Base-by-base conservation (phyloP, 23 tunicate species). In the Styela plicata region DNA sequence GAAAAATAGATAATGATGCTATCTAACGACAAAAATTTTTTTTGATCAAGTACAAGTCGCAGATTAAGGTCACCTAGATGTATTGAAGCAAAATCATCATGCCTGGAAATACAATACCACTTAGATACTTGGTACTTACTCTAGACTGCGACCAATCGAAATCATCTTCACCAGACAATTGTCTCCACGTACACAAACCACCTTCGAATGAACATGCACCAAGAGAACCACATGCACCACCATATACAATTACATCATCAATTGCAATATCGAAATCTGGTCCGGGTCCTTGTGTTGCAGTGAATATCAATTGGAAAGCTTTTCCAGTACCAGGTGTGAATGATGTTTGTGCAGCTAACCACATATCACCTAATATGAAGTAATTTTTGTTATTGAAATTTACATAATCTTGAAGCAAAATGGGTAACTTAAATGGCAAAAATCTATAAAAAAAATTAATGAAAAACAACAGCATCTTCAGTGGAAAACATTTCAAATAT, bases 61-160 rank as follows among this genome's bases (percentile, higher is more conserved):
- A n/a, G n/a, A n/a, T n/a, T n/a, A n/a, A n/a, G n/a, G n/a, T n/a
- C n/a, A n/a, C n/a, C n/a, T n/a, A n/a, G n/a, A n/a, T n/a, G n/a
- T n/a, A n/a, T n/a, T n/a, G n/a, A n/a, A n/a, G n/a, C n/a, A n/a
- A n/a, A n/a, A n/a, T n/a, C n/a, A n/a, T n/a, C n/a, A n/a, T n/a
- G n/a, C n/a, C n/a, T n/a, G n/a, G n/a, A n/a, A n/a, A n/a, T n/a
- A n/a, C n/a, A n/a, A n/a, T n/a, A n/a, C n/a, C n/a, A n/a, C n/a
- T n/a, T n/a, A n/a, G n/a, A n/a, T n/a, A n/a, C n/a, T n/a, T n/a
- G n/a, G n/a, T n/a, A n/a, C n/a, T n/a, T n/a, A n/a, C n/a, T n/a
- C n/a, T n/a, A n/a, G n/a, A n/a, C n/a, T n/a, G n/a, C n/a, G 52
- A 63, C 94, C 94, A 89, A 52, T 89, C 85, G 53, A 79, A 70